Conservation (phyloP, 2,113 vertebrate species). For the Carlito syrichta region DNA sequence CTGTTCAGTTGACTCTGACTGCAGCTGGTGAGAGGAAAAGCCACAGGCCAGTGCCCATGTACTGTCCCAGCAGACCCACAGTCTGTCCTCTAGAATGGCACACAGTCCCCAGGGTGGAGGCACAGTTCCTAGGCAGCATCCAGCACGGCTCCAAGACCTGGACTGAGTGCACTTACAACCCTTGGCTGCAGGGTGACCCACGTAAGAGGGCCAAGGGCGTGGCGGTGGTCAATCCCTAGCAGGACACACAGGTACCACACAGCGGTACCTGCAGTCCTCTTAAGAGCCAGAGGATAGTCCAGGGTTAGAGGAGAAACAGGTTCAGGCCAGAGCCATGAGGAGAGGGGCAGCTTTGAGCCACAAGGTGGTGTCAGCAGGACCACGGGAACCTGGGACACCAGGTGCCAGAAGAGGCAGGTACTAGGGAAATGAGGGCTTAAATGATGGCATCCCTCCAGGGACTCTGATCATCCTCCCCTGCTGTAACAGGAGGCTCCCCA, state of each 20-base stretch:
- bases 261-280: too few species aligned
- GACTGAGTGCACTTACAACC: too few species aligned
- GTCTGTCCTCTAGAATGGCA: neutral
- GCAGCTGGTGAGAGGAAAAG: neutral
- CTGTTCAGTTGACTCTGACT: neutral
- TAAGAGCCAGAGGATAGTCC: rapidly evolving
- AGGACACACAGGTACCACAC: neutral
- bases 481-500: too few species aligned
- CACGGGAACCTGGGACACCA: rapidly evolving
- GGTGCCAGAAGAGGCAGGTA: too few species aligned
- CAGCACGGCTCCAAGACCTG: too few species aligned
- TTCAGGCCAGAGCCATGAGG: too few species aligned
- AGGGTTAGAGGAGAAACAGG: neutral
- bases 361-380: neutral
- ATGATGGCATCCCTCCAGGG: neutral
- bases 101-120: too few species aligned
- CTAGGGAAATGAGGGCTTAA: neutral
- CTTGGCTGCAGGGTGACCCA: neutral
- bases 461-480: too few species aligned
- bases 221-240: rapidly evolving
- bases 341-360: rapidly evolving
- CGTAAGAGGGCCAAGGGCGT: too few species aligned
- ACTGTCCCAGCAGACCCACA: neutral
- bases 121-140: neutral
- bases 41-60: rapidly evolving